phyloP scores from a whole-genome alignment of 2,888 invertebrate species.

The Phalera bucephala region DNA sequence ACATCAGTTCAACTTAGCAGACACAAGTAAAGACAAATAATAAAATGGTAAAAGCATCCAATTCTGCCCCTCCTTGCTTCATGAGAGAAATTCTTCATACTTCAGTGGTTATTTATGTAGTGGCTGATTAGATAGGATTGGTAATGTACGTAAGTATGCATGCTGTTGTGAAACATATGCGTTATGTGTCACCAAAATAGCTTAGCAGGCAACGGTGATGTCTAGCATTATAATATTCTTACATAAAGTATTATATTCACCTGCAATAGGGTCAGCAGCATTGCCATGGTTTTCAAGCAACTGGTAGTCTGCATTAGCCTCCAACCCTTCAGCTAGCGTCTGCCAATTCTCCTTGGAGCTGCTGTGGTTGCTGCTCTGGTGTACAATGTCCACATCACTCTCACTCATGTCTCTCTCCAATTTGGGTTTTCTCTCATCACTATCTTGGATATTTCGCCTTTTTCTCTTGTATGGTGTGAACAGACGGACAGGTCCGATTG shows the following conservation, averaged over 20 bases:
- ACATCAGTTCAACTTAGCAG: no score
- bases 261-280: conserved; percentile 48
- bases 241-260: conserved; percentile 28
- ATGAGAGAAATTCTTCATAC: no score
- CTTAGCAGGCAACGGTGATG: no score
- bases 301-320: conserved; percentile 84
- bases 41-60: no score
- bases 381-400: conserved; percentile 79
- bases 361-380: conserved; percentile 67
- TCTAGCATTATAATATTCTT: no score
- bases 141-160: no score
- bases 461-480: conserved; percentile 97
- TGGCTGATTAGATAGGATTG: no score
- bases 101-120: no score
- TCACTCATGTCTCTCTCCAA: conserved; percentile 77
- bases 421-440: conserved; percentile 67
- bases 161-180: no score
- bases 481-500: conserved; percentile 94
- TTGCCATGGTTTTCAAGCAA: conserved; percentile 75
- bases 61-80: no score
- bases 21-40: no score
- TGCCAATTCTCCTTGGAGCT: conserved; percentile 86
- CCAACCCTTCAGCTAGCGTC: conserved; percentile 86
- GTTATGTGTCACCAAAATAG: no score
- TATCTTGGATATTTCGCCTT: conserved; percentile 81